Percentiles rank a stretch among this genome's conserved stretches.
Evolutionary conservation across 2,888 invertebrate species (phyloP).

Genomic region (Chrysina gloriosa): DNA sequence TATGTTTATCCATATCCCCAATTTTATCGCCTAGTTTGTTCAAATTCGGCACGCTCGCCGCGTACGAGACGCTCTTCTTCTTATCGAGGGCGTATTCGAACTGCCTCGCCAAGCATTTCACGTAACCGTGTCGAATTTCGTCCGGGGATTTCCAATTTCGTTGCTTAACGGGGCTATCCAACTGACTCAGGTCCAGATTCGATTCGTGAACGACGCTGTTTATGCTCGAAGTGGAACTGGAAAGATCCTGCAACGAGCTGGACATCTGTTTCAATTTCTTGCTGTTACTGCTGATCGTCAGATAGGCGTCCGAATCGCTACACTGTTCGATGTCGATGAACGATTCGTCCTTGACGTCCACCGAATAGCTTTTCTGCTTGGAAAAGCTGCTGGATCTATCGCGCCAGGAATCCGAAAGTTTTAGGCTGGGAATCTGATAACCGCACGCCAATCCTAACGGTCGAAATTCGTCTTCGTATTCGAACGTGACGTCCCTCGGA

Average conservation of each 20-base stretch:
- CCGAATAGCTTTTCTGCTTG: conserved; percentile 60
- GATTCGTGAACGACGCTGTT: conserved; percentile 62
- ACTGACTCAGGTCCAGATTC: conserved; percentile 61
- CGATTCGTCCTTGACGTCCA: conserved; percentile 58
- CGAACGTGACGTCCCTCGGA: conserved; percentile 65
- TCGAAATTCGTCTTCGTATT: conserved; percentile 54
- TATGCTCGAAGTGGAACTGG: conserved; percentile 64
- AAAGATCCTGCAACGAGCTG: conserved; percentile 62
- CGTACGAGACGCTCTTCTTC: conserved; percentile 50
- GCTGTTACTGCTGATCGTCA: conserved; percentile 54
- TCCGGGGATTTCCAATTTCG: conserved; percentile 80
- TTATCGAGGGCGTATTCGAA: conserved; percentile 68
- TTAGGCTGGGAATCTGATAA: conserved; percentile 22
- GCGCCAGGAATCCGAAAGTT: conserved; percentile 51
- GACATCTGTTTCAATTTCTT: conserved; percentile 57
- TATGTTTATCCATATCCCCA: conserved; percentile 7
- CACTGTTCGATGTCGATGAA: conserved; percentile 54
- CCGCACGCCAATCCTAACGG: conserved; percentile 21
- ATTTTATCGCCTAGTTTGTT: conserved; percentile 47
- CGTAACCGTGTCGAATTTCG: conserved; percentile 75
- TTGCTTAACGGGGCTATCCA: conserved; percentile 58
- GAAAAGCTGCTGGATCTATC: conserved; percentile 55
- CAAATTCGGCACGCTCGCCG: conserved; percentile 60
- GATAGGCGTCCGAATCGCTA: conserved; percentile 49
- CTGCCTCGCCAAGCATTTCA: conserved; percentile 77